Conservation (phyloP, 2,113 vertebrate species). For the Myotis yumanensis region DNA sequence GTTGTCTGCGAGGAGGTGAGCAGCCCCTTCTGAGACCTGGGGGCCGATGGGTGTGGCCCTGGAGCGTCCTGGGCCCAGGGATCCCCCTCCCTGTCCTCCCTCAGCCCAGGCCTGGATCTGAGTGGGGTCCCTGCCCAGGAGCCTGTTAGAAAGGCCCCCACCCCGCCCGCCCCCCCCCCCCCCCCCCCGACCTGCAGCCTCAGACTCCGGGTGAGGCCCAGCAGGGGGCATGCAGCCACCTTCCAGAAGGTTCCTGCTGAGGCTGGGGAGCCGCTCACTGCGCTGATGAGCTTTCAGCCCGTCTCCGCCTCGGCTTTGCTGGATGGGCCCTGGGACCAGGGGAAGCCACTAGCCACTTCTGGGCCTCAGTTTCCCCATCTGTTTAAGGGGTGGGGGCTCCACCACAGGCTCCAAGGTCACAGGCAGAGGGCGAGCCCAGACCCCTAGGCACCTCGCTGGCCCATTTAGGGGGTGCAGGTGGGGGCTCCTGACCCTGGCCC, state of each 20-base stretch:
- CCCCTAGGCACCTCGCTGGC: neutral
- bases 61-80: neutral
- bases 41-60: neutral
- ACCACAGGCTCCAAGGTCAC: neutral
- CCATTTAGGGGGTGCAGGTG: neutral
- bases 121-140: neutral
- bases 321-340: neutral
- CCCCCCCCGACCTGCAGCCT: too few species aligned
- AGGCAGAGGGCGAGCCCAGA: neutral
- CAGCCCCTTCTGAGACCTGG: neutral
- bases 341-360: neutral
- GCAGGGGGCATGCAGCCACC: neutral
- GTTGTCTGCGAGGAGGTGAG: constrained; percentile 48
- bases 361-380: neutral
- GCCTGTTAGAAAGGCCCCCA: neutral
- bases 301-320: neutral
- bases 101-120: neutral
- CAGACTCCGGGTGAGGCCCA: neutral
- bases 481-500: neutral
- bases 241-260: neutral
- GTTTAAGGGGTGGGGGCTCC: neutral
- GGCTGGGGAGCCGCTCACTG: neutral
- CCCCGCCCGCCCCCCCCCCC: too few species aligned
- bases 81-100: neutral
- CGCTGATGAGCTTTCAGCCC: neutral